Base-by-base conservation (phyloP, 2,797 vertebrate species). In the Pseudopleuronectes americanus region DNA sequence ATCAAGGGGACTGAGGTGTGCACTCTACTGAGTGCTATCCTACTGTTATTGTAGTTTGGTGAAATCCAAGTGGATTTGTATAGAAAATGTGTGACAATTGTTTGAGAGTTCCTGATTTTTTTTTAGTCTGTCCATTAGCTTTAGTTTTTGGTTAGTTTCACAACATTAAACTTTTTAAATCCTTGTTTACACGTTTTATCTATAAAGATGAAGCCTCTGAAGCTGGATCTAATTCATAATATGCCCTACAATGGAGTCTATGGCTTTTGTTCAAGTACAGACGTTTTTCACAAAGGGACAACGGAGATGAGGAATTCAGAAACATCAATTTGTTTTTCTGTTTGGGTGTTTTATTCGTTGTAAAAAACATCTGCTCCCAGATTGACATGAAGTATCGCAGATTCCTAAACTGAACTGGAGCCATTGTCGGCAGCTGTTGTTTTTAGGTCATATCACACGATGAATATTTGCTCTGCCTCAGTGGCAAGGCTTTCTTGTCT, bases 381-480 rank as follows among this genome's bases (percentile, higher is more conserved):
- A 68, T 78, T 56, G 49, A 68, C 7, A 0, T 70, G 69, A 77
- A 58, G 56, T 33, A 41, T 65, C 68, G 71, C 36, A 72, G 67
- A 78, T 77, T 43, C 62, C 60, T 64, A 45, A 55, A 66, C 1
- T 52, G 70, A 89, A 81, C 8, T 36, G 64, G 63, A 76, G 79
- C 76, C 55, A 62, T 68, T 74, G 71, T 84, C 70, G 33, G 83
- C 74, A 86, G 83, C 81, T 80, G 76, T 67, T 71, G 64, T 57
- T 84, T 85, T 72, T 68, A 36, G 68, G 71, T 84, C 77, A 43
- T 59, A 74, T 84, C 69, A 41, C 70, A 68, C 63, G 68, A 78
- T 68, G 67, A 53, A 73, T 79, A 55, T 79, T 70, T 68, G 48
- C 66, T 83, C 79, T 68, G 64, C 73, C 58, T 85, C 80, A 55